Conservation (phyloP, 1,140 invertebrate species). For the Solenopsis fugax region DNA sequence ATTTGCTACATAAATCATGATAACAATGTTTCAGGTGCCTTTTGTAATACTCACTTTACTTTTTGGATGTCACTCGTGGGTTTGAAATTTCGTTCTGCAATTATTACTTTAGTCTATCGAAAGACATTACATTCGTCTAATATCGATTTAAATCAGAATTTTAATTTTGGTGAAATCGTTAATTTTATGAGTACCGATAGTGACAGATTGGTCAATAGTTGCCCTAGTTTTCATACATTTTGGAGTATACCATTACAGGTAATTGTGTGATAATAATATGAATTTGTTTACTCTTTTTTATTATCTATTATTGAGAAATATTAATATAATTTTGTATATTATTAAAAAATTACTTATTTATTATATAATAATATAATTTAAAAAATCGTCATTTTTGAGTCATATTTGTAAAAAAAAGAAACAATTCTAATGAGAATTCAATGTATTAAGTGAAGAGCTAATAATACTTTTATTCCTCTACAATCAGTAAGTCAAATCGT, state of each 20-base stretch:
- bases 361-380: too few relatives aligned
- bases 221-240: slow-evolving; percentile 97
- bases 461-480: too few relatives aligned
- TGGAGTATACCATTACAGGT: slow-evolving; percentile 99
- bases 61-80: slow-evolving; percentile 95
- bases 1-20: slow-evolving; percentile 26
- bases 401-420: too few relatives aligned
- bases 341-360: too few relatives aligned
- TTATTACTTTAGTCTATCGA: slow-evolving; percentile 94
- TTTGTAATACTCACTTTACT: slow-evolving; percentile 96
- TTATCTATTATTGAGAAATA: neutral
- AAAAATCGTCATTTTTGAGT: too few relatives aligned
- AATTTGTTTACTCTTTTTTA: neutral
- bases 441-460: too few relatives aligned
- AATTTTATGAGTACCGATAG: slow-evolving; percentile 99
- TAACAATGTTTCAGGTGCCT: slow-evolving; percentile 87
- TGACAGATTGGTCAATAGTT: slow-evolving; percentile 97
- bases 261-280: slow-evolving; percentile 60
- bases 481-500: too few relatives aligned
- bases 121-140: slow-evolving; percentile 92
- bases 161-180: slow-evolving; percentile 95
- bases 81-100: slow-evolving; percentile 94
- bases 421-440: too few relatives aligned
- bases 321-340: too few relatives aligned
- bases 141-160: slow-evolving; percentile 87